Evolutionary conservation across 2,888 invertebrate species (phyloP), one percentile per base, ranked within the genome.

Genomic region (Mamestra brassicae): DNA sequence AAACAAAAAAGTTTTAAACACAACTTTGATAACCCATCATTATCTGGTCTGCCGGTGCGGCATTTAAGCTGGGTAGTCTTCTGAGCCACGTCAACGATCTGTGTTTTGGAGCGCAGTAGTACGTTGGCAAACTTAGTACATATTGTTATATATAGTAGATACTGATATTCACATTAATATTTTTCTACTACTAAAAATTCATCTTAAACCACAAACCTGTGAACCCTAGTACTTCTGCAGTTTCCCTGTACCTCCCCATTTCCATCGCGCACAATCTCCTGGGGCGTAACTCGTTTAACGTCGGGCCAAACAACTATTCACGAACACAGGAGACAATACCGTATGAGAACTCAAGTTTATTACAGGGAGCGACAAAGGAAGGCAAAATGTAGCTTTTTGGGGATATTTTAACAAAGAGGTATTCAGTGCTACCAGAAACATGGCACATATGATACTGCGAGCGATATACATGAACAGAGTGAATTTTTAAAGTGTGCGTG

Each of bases 241-340:
- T 34, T 26, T 8, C 6, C 4, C 26, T 85, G 47, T n/a, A 50
- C 15, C 34, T 10, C 4, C 13, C 1, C 1, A 70, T 63, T 50
- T 67, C 66, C 66, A 71, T 65, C 26, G 63, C 13, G 61, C 62
- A 69, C 66, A 76, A 67, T 82, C 88, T 85, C 84, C 61, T 67
- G 85, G 79, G 83, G 81, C 79, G 79, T 85, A 85, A 87, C 88
- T 89, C 81, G 83, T 87, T 88, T 89, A 87, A 83, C 75, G 62
- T 87, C 71, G 68, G 66, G 64, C 80, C 86, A 80, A 81, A 76
- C 75, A 82, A 77, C 80, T 82, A 84, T 80, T 78, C 80, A 78
- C 62, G 55, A 83, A 84, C 71, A 73, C 58, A 77, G 66, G 78
- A 84, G 76, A 80, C 81, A 79, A 82, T 80, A 52, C 63, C 45